phyloP scores from a whole-genome alignment of 2,113 vertebrate genomes.

The Sapajus apella region DNA sequence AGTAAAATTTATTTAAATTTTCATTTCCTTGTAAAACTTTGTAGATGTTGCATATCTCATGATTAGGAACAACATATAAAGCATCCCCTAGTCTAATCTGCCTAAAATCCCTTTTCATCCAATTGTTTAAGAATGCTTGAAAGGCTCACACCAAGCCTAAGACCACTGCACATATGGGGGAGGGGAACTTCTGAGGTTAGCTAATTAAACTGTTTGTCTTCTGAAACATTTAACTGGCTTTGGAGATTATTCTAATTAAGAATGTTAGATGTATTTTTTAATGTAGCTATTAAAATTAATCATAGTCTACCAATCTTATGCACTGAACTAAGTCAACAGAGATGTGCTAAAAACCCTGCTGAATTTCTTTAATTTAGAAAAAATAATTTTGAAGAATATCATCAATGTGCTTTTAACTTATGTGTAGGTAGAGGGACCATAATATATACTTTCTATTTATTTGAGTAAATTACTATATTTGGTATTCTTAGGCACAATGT shows the following conservation, averaged over 20 bases:
- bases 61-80: slow-evolving; percentile 98
- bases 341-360: slow-evolving; percentile 81
- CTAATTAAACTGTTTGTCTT: slow-evolving; percentile 97
- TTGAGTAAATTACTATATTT: slow-evolving; percentile 71
- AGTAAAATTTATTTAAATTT: slow-evolving; percentile 88
- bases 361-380: slow-evolving; percentile 78
- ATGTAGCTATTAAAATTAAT: slow-evolving; percentile 91
- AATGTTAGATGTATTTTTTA: slow-evolving; percentile 90
- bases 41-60: slow-evolving; percentile 92
- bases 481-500: slow-evolving; percentile 27
- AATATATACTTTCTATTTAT: slow-evolving; percentile 67
- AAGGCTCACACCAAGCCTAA: slow-evolving; percentile 95
- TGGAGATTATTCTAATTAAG: slow-evolving; percentile 93
- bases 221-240: slow-evolving; percentile 95
- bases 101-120: slow-evolving; percentile 99
- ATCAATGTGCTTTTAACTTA: slow-evolving; percentile 75
- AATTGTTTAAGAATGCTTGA: slow-evolving; percentile 99
- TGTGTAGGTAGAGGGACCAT: slow-evolving; percentile 52
- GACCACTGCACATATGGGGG: slow-evolving; percentile 91
- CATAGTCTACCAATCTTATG: slow-evolving; percentile 87
- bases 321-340: slow-evolving; percentile 85
- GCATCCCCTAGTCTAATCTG: slow-evolving; percentile 97
- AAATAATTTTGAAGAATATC: slow-evolving; percentile 68
- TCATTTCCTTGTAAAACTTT: slow-evolving; percentile 87
- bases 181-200: slow-evolving; percentile 91